Percentiles rank a stretch among this genome's conserved stretches.
Conservation (phyloP, 2,797 vertebrate genomes). For the Lepidocolaptes lacrymiger region DNA sequence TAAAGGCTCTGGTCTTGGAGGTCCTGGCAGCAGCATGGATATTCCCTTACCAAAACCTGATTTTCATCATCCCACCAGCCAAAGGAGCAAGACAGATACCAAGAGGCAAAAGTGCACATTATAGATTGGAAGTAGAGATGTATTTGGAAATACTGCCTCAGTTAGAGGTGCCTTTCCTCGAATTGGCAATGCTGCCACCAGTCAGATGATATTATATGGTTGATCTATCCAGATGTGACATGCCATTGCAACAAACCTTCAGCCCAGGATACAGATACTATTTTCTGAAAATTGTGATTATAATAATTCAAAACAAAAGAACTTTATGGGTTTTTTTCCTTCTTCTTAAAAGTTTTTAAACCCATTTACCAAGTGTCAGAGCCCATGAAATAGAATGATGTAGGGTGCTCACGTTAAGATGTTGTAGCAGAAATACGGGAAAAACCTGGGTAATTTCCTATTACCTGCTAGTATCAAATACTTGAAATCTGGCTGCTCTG, state of each 20-base stretch:
- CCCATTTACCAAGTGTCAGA: slow-evolving; percentile 48
- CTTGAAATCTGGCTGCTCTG: slow-evolving; percentile 54
- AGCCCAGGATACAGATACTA: background rate
- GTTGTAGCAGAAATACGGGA: slow-evolving; percentile 43
- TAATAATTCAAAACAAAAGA: slow-evolving; percentile 33
- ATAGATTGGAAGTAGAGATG: background rate
- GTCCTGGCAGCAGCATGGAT: background rate
- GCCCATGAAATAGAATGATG: slow-evolving; percentile 53
- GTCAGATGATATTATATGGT: background rate
- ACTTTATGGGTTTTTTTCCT: background rate
- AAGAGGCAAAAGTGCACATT: background rate
- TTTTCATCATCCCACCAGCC: background rate
- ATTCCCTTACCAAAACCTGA: background rate
- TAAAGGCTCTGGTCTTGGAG: background rate
- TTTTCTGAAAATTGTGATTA: slow-evolving; percentile 52
- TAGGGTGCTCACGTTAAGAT: slow-evolving; percentile 50
- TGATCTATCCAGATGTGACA: slow-evolving; percentile 51
- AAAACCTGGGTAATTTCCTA: slow-evolving; percentile 63
- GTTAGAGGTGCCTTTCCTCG: background rate
- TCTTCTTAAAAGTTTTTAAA: slow-evolving; percentile 52
- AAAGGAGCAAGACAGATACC: background rate
- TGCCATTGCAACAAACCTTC: background rate
- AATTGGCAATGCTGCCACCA: background rate
- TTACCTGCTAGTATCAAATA: slow-evolving; percentile 58
- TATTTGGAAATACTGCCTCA: background rate